Percentiles rank a stretch among this genome's conserved stretches.
Conservation (phyloP, 2,888 invertebrate genomes). For the Coelogynopora nodosa region DNA sequence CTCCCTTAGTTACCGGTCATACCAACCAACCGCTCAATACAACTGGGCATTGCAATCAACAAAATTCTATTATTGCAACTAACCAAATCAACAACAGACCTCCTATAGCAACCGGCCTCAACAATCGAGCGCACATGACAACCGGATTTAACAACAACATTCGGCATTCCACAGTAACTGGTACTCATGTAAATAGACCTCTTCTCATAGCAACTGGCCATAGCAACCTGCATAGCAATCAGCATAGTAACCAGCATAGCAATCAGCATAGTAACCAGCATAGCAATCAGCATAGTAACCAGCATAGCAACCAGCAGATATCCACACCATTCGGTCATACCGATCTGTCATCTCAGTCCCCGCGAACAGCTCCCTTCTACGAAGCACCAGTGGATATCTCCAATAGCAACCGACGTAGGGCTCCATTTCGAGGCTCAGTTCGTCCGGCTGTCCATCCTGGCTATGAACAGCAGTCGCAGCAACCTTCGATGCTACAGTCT, state of each 20-base stretch:
- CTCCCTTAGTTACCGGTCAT: background rate
- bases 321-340: background rate
- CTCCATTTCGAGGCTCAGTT: background rate
- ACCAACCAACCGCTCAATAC: background rate
- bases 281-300: too few species aligned
- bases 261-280: background rate
- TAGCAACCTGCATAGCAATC: background rate
- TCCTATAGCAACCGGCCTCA: background rate
- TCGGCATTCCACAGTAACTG: too few species aligned
- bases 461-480: background rate
- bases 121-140: background rate
- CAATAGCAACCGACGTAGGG: background rate
- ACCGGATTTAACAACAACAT: background rate
- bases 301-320: background rate
- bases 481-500: background rate
- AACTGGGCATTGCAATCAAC: background rate
- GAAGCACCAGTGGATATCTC: background rate
- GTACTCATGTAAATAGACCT: too few species aligned
- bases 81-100: background rate
- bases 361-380: background rate
- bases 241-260: background rate
- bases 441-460: background rate
- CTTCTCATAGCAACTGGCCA: background rate
- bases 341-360: background rate
- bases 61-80: background rate